A percentile compares a stretch with the other conserved stretches of the same genome.
Evolutionary conservation across 2,113 vertebrate species (phyloP).

Genomic region (Pontoporia blainvillei): DNA sequence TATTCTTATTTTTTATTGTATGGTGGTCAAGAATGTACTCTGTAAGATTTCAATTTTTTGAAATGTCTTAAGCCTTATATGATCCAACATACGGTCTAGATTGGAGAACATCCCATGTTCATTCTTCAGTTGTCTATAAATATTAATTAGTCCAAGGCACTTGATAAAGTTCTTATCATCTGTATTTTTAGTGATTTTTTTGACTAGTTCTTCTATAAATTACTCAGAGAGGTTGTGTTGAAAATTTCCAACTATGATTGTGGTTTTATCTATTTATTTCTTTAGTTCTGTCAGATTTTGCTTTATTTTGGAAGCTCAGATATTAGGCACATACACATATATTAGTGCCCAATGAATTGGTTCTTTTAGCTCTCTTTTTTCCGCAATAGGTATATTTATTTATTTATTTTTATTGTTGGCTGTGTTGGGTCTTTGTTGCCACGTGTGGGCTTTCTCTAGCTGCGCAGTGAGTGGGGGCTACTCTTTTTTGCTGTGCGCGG

Average conservation of each 20-base stretch:
- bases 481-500: accelerated
- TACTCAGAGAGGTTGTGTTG: neutral
- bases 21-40: no score
- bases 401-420: no score
- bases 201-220: neutral
- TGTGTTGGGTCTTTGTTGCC: no score
- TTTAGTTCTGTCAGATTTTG: neutral
- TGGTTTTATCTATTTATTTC: neutral
- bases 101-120: neutral
- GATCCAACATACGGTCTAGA: neutral
- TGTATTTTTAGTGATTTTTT: neutral
- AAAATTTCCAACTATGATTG: neutral
- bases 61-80: neutral
- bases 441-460: no score
- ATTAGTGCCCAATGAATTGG: neutral
- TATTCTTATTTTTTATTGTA: neutral
- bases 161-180: neutral
- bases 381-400: neutral
- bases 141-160: neutral
- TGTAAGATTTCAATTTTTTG: neutral
- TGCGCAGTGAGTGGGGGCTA: no score
- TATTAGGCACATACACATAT: neutral
- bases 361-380: neutral
- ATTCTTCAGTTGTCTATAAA: neutral
- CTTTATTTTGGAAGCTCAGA: neutral